Base-by-base conservation (phyloP, 2,113 vertebrate species). In the Oriolus oriolus region DNA sequence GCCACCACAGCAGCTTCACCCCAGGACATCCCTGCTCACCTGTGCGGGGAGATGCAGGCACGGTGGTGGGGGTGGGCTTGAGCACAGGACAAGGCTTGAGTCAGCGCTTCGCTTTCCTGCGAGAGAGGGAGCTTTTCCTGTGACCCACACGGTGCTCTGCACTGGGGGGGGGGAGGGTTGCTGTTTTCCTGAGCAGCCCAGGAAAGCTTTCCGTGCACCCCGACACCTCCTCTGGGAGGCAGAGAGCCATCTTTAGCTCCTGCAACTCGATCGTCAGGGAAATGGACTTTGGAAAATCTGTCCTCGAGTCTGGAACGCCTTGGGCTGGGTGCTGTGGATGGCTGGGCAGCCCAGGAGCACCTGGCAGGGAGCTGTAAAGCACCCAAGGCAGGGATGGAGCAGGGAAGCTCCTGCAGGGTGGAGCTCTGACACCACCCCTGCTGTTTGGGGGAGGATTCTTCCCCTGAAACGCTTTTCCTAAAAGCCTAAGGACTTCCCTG, bases 31-130 rank as follows among this genome's bases (percentile, higher is more conserved):
- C 28, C n/a, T 47, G 23, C 50, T 66, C 41, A 31, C 21, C 28
- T 66, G n/a, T 13, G 3, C 1, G 0, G 13, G 21, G 28, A 33
- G 24, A 28, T 1, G 10, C 13, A 41, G 16, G 39, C 57, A 54
- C 23, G 0, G 1, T 42, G 35, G 11, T n/a, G 52, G 11, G 39
- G 45, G 45, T 53, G 70, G 49, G 27, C 33, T 69, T 59, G 52
- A 27, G 8, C 33, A 20, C 42, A 45, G 76, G 35, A 52, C 78
- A 59, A 37, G 53, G 45, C 37, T 53, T 33, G 37, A 35, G 42
- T 1, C 28, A 44, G 24, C 30, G 7, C 30, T 41, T 70, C 33
- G 20, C 15, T 81, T 47, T 26, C 44, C 10, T 12, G 11, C 7
- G 47, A 9, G 63, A 49, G 17, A 69, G 18, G 35, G 35, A 63